A percentile compares a stretch with the other conserved stretches of the same genome.
These are phyloP conservation scores for Phoenoteleia sp. DNA, from an alignment of 2,888 invertebrate species.

Conservation along the genomic window DNA sequence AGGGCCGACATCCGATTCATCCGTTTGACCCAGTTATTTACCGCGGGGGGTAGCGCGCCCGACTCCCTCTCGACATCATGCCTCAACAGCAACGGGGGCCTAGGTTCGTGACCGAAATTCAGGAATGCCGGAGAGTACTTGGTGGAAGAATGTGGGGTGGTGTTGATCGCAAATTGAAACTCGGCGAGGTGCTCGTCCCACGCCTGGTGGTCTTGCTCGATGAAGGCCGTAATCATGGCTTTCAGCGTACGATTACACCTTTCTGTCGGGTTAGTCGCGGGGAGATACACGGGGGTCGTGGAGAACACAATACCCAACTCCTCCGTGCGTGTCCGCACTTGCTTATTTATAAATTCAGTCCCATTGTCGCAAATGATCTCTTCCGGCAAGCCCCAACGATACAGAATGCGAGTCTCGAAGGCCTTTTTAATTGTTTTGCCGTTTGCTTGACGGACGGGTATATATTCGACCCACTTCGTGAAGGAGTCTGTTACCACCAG, in stretches of 20 bases:
- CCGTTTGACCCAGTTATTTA: slow-evolving; percentile 24
- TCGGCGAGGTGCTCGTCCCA: too few relatives aligned
- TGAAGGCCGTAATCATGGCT: too few relatives aligned
- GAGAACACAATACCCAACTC: background rate
- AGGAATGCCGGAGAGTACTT: too few relatives aligned
- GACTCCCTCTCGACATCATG: too few relatives aligned
- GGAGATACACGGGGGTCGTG: slow-evolving; percentile 48
- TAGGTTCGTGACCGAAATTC: too few relatives aligned
- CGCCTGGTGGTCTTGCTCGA: too few relatives aligned
- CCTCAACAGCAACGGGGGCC: too few relatives aligned
- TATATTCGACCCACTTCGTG: slow-evolving; percentile 58
- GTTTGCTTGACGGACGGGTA: slow-evolving; percentile 34
- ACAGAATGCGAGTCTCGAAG: slow-evolving; percentile 59
- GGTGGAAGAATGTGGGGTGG: too few relatives aligned
- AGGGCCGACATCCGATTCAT: slow-evolving; percentile 12
- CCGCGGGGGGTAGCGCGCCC: too few relatives aligned
- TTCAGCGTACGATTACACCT: slow-evolving; percentile 36
- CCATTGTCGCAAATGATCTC: slow-evolving; percentile 7
- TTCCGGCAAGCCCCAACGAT: background rate
- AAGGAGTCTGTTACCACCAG: slow-evolving; percentile 35
- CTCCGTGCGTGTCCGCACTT: background rate
- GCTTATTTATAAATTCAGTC: slow-evolving; percentile 42
- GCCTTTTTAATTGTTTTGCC: slow-evolving; percentile 30
- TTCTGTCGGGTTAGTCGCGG: slow-evolving; percentile 60
- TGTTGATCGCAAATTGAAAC: too few relatives aligned